Evolutionary conservation across 1,140 invertebrate species (phyloP).

Genomic region (Papilio dardanus): DNA sequence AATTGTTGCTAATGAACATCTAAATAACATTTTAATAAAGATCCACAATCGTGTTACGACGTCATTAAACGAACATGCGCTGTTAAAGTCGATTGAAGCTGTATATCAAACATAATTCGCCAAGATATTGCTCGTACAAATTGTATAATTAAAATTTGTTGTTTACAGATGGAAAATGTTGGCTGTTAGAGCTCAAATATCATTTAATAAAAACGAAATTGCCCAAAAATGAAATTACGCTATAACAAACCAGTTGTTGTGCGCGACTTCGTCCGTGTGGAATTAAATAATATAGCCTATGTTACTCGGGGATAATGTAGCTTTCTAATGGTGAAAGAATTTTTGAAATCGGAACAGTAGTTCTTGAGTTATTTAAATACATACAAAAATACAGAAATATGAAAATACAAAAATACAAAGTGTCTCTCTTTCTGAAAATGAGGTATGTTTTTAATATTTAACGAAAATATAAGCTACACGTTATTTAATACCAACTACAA

Average conservation of each 20-base stretch:
- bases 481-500: not conserved
- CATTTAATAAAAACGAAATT: not conserved
- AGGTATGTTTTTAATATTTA: no score
- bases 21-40: slow-evolving; percentile 39
- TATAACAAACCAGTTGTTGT: no score
- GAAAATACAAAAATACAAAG: no score
- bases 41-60: slow-evolving; percentile 29
- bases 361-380: no score
- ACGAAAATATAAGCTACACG: not conserved
- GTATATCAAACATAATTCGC: slow-evolving; percentile 34
- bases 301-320: no score
- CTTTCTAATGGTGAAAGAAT: no score
- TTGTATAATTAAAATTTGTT: slow-evolving; percentile 35
- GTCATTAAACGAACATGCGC: slow-evolving; percentile 33
- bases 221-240: not conserved
- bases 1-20: slow-evolving; percentile 28
- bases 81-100: slow-evolving; percentile 31
- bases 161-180: not conserved
- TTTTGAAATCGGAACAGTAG: no score
- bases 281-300: no score
- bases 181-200: not conserved
- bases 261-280: no score
- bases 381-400: no score
- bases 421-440: no score
- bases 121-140: slow-evolving; percentile 25